Base-by-base conservation (phyloP, 30 jellyfish, hydroid and myxozoan genomes). In the Hydractinia echinata region DNA sequence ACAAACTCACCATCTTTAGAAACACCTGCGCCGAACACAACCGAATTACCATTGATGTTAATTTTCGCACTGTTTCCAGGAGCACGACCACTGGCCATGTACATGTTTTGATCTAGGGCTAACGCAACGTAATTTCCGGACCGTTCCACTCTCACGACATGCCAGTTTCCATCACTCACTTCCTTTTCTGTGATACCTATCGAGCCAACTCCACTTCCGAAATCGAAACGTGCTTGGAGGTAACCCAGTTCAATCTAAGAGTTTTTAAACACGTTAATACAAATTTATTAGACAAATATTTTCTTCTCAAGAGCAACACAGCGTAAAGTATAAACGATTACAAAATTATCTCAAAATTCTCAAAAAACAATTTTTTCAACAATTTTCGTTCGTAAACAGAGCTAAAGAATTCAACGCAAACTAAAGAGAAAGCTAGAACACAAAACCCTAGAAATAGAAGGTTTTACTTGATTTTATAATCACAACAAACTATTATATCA, bases 91-190 rank as follows among this genome's bases (percentile, higher is more conserved):
- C 78, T 82, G 3, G 83, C 73, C 44, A 55, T 81, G 61, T 55
- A 77, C 49, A 84, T 85, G 51, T 95, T 93, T 13, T 54, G 88
- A 83, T 94, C 99, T 13, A 94, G 95, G 60, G 69, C n/a, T 20
- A 94, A 66, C 4, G 90, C 51, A 0, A 95, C 96, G 62, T 56
- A 88, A 64, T 94, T 94, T 67, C 95, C 97, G 55, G 68, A 66
- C 39, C 99, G 89, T 55, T 66, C 73, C 7, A 94, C 95, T 30
- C 77, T 67, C 10, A 88, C 95, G 9, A 56, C 52, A 73, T 94
- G 99, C 99, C 99, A 94, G 55, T 86, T 67, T 5, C 99, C 99
- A 54, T 94, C 99, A 56, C 87, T 82, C 44, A 94, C 96, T 62
- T 88, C 90, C 4, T 82, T 70, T 60, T 94, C 96, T 16, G 85